Evolutionary conservation across 2,888 invertebrate genomes (phyloP), one percentile per base, ranked within the genome.

Genomic region (Dorcus parallelipipedus): DNA sequence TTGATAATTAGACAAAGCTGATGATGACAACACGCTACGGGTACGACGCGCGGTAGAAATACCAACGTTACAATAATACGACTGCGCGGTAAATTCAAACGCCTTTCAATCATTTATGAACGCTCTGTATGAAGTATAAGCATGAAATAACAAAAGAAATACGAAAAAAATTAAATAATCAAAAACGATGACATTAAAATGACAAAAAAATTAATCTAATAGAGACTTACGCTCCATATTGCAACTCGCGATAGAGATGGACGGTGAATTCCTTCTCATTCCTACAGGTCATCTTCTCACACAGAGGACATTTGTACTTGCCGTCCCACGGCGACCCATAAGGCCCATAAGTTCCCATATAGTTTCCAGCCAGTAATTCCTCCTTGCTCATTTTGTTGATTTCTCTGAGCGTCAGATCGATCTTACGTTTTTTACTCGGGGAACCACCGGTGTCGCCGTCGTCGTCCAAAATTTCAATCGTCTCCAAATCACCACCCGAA

Each of bases 211-310:
- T 9, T 23, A 40, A 52, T 43, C 43, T 3, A 26, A 52, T 17
- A 38, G 51, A 50, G 23, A 60, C 67, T 67, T 60, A 88, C 88
- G 84, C 85, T 65, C 84, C 81, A 68, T 87, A 87, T 50, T 85
- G 82, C 26, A 88, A 76, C 68, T 90, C 89, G 67, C 85, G 83
- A 67, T 81, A 88, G 52, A 90, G 74, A 77, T 90, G 90, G 40
- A 83, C 83, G 53, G 83, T 81, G 79, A 90, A 85, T n/a, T 83
- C 82, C 4, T 82, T 80, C 20, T 80, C 79, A 23, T 79, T 80
- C 52, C 82, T 84, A 0, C 85, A 84, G 41, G 79, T 81, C 62
- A 85, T 85, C 20, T 79, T 76, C 20, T 78, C 78, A 65, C 90
- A 90, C 51, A 85, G 73, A 0, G 87, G 83, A 69, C 90, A 90